These are phyloP conservation scores for Characodon lateralis DNA, from an alignment of 2,797 vertebrate species.

Conservation along the genomic window DNA sequence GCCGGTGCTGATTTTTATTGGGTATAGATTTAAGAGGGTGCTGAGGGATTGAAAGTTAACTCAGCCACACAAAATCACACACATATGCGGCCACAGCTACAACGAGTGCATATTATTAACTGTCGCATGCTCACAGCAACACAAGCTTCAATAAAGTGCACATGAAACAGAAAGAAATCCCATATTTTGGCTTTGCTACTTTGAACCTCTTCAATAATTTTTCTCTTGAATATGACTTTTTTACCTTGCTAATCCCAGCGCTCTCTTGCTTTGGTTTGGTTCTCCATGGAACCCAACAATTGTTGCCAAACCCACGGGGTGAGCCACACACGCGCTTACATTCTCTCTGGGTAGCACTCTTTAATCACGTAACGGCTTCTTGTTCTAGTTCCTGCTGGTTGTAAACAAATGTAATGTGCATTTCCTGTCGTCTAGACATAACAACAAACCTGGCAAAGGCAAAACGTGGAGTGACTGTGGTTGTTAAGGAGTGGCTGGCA, in stretches of 20 bases:
- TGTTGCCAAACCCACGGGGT: slow-evolving; percentile 75
- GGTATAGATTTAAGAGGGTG: slow-evolving; percentile 84
- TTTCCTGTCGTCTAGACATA: slow-evolving; percentile 89
- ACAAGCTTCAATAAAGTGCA: slow-evolving; percentile 10
- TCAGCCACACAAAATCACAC: slow-evolving; percentile 64
- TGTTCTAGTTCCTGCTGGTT: slow-evolving; percentile 84
- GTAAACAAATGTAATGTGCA: slow-evolving; percentile 87
- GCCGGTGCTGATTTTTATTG: slow-evolving; percentile 85
- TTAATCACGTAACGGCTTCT: slow-evolving; percentile 83
- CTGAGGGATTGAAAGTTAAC: slow-evolving; percentile 80
- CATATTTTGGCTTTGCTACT: slow-evolving; percentile 30
- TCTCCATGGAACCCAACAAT: slow-evolving; percentile 59
- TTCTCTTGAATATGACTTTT: slow-evolving; percentile 27
- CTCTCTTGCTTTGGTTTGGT: slow-evolving; percentile 55
- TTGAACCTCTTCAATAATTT: slow-evolving; percentile 22
- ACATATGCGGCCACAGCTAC: slow-evolving; percentile 51
- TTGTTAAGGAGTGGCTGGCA: slow-evolving; percentile 74
- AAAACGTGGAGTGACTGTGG: slow-evolving; percentile 69
- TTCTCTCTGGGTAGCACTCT: slow-evolving; percentile 75
- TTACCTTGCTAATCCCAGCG: slow-evolving; percentile 33
- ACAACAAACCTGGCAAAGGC: slow-evolving; percentile 79
- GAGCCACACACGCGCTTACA: slow-evolving; percentile 65
- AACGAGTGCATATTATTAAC: slow-evolving; percentile 49
- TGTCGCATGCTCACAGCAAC: slow-evolving; percentile 49
- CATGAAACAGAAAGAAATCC: slow-evolving; percentile 12